phyloP scores from a whole-genome alignment of 2,888 invertebrate species.

The Protonemura montana region DNA sequence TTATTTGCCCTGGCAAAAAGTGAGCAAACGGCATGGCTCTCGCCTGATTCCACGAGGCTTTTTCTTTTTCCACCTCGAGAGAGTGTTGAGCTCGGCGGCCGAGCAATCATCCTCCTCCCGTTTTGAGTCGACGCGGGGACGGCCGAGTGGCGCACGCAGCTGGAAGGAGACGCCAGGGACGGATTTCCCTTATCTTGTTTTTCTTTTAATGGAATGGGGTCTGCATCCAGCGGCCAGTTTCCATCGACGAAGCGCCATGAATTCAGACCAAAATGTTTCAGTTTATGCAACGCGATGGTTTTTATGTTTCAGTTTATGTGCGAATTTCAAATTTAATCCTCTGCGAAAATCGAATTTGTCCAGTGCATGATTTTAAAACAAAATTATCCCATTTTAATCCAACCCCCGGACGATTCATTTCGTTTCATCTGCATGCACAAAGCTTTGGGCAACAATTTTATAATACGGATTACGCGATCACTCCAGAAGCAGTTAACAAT shows the following conservation, averaged over 20 bases:
- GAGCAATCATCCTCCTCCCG: too few species aligned
- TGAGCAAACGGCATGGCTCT: neutral
- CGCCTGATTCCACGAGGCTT: neutral
- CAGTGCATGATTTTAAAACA: neutral
- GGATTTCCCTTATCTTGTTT: conserved; percentile 12
- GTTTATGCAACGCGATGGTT: neutral
- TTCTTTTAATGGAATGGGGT: neutral
- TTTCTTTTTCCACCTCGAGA: neutral
- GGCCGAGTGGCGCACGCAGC: neutral
- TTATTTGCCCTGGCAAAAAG: neutral
- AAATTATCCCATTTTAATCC: neutral
- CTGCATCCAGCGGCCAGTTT: neutral
- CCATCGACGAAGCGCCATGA: neutral
- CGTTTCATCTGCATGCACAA: neutral
- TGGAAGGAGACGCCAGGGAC: neutral
- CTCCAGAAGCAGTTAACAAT: neutral
- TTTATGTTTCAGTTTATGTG: neutral
- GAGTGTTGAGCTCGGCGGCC: neutral
- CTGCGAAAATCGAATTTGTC: neutral
- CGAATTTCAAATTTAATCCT: neutral
- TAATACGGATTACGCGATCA: neutral
- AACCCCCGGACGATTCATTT: neutral
- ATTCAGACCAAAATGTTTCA: neutral
- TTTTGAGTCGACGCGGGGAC: neutral
- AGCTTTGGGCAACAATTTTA: neutral